Percentiles rank a stretch among this genome's conserved stretches.
phyloP scores from a whole-genome alignment of 2,797 vertebrate genomes.

The Schizopygopsis pylzovi region DNA sequence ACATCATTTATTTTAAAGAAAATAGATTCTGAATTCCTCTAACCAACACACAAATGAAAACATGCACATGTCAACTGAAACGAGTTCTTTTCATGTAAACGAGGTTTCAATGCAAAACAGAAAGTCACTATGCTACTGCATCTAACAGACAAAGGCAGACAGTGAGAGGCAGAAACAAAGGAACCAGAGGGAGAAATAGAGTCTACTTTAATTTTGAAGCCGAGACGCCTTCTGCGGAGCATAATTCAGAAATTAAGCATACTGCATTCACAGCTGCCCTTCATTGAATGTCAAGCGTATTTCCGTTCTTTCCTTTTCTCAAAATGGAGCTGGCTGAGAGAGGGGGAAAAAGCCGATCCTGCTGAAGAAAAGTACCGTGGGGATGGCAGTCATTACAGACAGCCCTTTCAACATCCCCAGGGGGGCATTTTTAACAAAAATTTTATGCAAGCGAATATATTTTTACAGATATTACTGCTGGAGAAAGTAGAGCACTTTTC shows the following conservation, averaged over 20 bases:
- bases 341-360: neutral
- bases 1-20: neutral
- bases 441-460: conserved; percentile 54
- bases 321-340: conserved; percentile 17
- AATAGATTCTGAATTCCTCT: neutral
- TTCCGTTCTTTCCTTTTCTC: conserved; percentile 44
- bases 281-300: conserved; percentile 53
- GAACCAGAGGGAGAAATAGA: conserved; percentile 8
- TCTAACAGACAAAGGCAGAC: conserved; percentile 16
- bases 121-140: neutral
- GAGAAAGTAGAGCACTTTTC: conserved; percentile 40
- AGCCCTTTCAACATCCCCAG: conserved; percentile 31
- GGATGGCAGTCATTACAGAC: conserved; percentile 52
- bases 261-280: conserved; percentile 51
- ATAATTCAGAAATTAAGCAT: conserved; percentile 50
- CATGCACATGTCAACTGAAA: neutral
- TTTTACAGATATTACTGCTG: conserved; percentile 43
- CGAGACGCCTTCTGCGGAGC: neutral
- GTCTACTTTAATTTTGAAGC: conserved; percentile 38
- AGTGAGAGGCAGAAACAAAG: neutral
- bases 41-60: neutral
- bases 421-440: conserved; percentile 48
- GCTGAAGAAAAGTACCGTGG: conserved; percentile 30
- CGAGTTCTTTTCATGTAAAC: neutral
- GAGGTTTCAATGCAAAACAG: neutral